Evolutionary conservation across 37 sponge, comb jelly and placozoan species (phyloP).

Genomic region (Chondrosia reniformis): DNA sequence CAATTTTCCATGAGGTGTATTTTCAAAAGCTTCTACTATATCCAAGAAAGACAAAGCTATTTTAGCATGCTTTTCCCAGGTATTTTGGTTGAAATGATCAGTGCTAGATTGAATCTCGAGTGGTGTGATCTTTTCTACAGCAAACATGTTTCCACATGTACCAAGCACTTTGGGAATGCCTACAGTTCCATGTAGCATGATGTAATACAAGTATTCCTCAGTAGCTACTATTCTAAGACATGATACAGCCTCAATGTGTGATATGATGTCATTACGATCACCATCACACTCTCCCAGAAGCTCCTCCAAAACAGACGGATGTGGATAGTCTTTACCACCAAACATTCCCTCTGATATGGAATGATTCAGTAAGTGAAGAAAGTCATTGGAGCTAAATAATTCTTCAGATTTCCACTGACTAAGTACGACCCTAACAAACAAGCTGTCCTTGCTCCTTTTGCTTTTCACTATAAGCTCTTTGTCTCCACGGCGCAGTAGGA

Average conservation of each 20-base stretch:
- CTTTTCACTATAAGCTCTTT: constrained; percentile 43
- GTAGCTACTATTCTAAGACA: constrained; percentile 47
- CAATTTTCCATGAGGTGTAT: constrained; percentile 47
- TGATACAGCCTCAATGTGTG: constrained; percentile 31
- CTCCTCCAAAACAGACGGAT: constrained; percentile 10
- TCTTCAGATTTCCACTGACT: background rate
- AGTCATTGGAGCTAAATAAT: background rate
- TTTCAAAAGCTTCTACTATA: constrained; percentile 41
- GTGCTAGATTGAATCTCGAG: background rate
- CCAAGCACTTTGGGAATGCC: constrained; percentile 46
- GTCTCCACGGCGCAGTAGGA: constrained; percentile 32
- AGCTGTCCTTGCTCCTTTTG: background rate
- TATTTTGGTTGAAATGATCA: constrained; percentile 11
- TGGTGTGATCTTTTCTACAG: constrained; percentile 14
- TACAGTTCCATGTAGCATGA: constrained; percentile 26
- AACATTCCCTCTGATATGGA: background rate
- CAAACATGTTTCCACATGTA: constrained; percentile 59
- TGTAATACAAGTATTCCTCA: constrained; percentile 40
- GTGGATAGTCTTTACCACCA: background rate
- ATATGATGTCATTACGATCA: constrained; percentile 26
- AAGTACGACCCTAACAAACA: background rate
- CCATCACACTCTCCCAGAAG: constrained; percentile 51
- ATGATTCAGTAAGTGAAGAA: background rate
- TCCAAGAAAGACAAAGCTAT: constrained; percentile 53
- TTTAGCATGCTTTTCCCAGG: constrained; percentile 33